These are phyloP conservation scores for Drosophila kanekoi DNA, from an alignment of 2,888 invertebrate species.

Conservation along the genomic window DNA sequence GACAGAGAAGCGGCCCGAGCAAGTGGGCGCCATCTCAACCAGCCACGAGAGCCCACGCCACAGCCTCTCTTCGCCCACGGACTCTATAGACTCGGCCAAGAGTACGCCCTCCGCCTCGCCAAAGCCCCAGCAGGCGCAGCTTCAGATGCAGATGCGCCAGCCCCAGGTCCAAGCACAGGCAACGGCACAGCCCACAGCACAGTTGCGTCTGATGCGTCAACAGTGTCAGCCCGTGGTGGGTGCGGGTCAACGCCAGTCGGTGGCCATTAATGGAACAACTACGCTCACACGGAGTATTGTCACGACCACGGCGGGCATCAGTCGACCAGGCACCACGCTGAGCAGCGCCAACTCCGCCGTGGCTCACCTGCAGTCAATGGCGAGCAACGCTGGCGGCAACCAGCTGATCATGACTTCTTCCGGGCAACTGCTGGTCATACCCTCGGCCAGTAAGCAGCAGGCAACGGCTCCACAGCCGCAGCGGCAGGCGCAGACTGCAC, in stretches of 20 bases:
- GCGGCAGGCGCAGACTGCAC: conserved; percentile 52
- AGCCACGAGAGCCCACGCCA: conserved; percentile 91
- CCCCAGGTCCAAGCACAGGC: conserved; percentile 24
- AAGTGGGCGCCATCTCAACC: conserved; percentile 93
- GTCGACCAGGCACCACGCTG: conserved; percentile 86
- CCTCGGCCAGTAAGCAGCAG: conserved; percentile 62
- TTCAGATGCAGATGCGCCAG: conserved; percentile 51
- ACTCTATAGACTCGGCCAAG: conserved; percentile 74
- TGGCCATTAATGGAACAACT: conserved; percentile 45
- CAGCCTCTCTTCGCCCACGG: conserved; percentile 87
- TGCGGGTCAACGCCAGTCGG: conserved; percentile 80
- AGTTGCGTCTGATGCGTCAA: conserved; percentile 63
- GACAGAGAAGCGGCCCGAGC: conserved; percentile 89
- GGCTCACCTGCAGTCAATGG: conserved; percentile 77
- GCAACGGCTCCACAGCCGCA: conserved; percentile 49
- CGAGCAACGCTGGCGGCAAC: conserved; percentile 70
- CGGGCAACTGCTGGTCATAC: conserved; percentile 85
- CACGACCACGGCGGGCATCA: conserved; percentile 90
- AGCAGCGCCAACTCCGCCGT: conserved; percentile 40
- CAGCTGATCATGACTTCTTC: conserved; percentile 85
- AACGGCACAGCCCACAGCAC: conserved; percentile 31
- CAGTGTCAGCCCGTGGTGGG: conserved; percentile 33
- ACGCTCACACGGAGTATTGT: conserved; percentile 90
- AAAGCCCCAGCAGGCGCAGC: conserved; percentile 46
- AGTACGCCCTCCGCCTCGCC: conserved; percentile 72